phyloP scores from a whole-genome alignment of 2,797 vertebrate species.

The Sardinella longiceps region DNA sequence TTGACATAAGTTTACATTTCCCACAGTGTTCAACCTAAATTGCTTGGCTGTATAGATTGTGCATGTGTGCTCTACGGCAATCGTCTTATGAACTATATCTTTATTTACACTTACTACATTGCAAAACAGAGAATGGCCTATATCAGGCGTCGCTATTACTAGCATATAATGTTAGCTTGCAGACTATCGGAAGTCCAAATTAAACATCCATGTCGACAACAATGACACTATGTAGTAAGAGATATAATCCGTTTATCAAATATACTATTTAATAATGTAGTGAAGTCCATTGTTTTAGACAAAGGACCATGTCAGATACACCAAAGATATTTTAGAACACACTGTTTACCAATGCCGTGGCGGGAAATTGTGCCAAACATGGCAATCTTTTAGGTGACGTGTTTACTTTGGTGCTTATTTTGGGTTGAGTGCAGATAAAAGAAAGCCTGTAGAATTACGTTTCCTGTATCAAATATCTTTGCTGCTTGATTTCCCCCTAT shows the following conservation, averaged over 20 bases:
- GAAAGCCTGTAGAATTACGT: not conserved
- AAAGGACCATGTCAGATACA: not conserved
- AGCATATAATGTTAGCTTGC: not conserved
- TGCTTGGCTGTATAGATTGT: not conserved
- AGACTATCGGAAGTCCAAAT: not conserved
- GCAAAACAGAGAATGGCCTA: too few species aligned
- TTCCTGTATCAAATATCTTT: not conserved
- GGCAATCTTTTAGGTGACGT: not conserved
- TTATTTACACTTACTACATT: not conserved
- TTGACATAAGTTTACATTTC: not conserved
- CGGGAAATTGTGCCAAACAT: not conserved
- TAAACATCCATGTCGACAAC: not conserved
- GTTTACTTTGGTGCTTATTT: not conserved
- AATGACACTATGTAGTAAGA: too few species aligned
- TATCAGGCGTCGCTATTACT: too few species aligned
- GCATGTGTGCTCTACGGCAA: not conserved
- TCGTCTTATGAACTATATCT: not conserved
- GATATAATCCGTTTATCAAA: too few species aligned
- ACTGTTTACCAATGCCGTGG: not conserved
- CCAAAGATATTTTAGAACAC: too few species aligned
- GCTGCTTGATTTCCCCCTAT: not conserved
- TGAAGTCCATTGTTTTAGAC: not conserved
- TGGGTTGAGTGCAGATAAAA: not conserved
- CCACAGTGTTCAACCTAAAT: not conserved
- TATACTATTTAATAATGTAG: not conserved